These are phyloP conservation scores for Caenorhabditis angaria DNA, from an alignment of 2,888 invertebrate genomes.

Conservation along the genomic window DNA sequence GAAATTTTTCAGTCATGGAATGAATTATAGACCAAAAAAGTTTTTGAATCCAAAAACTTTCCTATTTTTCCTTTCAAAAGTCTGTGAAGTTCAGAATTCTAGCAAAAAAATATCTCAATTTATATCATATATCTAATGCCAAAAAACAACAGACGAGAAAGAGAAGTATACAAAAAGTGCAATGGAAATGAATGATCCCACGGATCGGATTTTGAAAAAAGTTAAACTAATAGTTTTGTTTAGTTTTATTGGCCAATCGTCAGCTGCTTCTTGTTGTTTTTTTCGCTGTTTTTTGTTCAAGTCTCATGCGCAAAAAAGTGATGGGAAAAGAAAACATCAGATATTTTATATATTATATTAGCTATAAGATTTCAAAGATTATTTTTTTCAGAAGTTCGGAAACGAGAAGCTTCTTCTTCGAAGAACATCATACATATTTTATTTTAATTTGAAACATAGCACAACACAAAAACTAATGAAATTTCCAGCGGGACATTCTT, in stretches of 20 bases:
- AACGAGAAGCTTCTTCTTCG: not conserved
- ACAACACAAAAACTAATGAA: not conserved
- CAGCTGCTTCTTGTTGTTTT: slow-evolving; percentile 1
- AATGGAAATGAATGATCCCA: not conserved
- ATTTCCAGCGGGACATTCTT: not conserved
- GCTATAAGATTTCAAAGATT: no score
- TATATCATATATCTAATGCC: no score
- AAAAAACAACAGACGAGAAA: no score
- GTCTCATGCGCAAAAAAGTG: not conserved
- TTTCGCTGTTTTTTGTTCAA: not conserved
- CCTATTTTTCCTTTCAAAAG: no score
- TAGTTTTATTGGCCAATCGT: not conserved
- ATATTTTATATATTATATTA: not conserved
- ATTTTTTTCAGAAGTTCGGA: no score
- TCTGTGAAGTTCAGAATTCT: no score
- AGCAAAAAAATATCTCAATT: not conserved
- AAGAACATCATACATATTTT: not conserved
- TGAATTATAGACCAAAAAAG: no score
- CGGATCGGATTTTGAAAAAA: not conserved
- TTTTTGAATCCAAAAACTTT: no score
- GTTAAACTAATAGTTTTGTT: slow-evolving; percentile 4
- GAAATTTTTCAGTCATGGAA: no score
- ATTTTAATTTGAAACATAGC: no score
- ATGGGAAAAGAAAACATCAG: not conserved
- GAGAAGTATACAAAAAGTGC: not conserved